A percentile compares a stretch with the other conserved stretches of the same genome.
Conservation (phyloP, 2,888 invertebrate species). For the Chloromyia formosa region DNA sequence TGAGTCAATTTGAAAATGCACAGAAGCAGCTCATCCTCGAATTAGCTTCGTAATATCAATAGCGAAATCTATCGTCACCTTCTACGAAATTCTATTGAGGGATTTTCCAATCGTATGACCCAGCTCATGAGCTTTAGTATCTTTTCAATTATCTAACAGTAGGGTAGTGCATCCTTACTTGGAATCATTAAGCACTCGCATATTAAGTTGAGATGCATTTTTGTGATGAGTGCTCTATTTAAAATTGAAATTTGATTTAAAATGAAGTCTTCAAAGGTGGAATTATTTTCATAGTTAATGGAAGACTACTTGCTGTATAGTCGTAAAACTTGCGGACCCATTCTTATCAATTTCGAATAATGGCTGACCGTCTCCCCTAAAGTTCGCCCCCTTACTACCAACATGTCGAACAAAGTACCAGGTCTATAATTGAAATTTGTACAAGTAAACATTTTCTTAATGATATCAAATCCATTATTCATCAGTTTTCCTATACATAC, state of each 20-base stretch:
- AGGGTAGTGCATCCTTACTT: background rate
- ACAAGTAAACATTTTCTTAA: slow-evolving; percentile 54
- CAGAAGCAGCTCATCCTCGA: slow-evolving; percentile 16
- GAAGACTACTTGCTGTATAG: too few species aligned
- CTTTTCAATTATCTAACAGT: slow-evolving; percentile 25
- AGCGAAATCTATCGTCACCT: slow-evolving; percentile 17
- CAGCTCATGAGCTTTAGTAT: slow-evolving; percentile 24
- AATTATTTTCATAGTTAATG: too few species aligned
- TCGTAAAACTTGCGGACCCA: too few species aligned
- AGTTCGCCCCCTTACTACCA: background rate
- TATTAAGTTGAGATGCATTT: too few species aligned
- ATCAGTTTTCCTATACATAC: slow-evolving; percentile 51
- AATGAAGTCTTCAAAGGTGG: too few species aligned
- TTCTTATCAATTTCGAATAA: too few species aligned
- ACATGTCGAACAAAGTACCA: slow-evolving; percentile 48
- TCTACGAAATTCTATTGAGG: background rate
- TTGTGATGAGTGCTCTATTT: too few species aligned
- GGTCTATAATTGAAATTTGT: slow-evolving; percentile 48
- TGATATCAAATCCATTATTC: slow-evolving; percentile 56
- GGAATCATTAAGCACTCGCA: background rate
- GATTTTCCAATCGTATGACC: slow-evolving; percentile 33
- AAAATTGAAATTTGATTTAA: too few species aligned
- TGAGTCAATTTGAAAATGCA: slow-evolving; percentile 25
- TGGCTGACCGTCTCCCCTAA: too few species aligned
- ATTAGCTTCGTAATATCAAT: slow-evolving; percentile 28